These are phyloP conservation scores for Sciaenops ocellatus DNA, from an alignment of 2,797 vertebrate species.

Conservation along the genomic window DNA sequence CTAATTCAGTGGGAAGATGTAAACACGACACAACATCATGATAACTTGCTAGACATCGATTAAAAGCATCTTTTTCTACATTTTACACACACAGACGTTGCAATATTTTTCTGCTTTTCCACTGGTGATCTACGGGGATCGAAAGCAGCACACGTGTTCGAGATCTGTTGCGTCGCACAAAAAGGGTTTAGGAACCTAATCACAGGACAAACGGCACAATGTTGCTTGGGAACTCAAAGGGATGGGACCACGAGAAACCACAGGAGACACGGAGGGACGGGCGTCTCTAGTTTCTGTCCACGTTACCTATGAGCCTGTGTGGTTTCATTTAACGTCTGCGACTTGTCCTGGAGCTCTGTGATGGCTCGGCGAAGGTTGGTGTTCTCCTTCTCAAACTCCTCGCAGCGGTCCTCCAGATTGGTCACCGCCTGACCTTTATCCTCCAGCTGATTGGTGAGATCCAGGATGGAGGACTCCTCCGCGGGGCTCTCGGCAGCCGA, in stretches of 20 bases:
- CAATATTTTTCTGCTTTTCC: not conserved
- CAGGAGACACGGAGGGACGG: constrained; percentile 35
- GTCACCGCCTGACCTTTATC: constrained; percentile 26
- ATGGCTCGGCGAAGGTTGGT: constrained; percentile 70
- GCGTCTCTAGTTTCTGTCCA: constrained; percentile 47
- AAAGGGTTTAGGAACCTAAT: constrained; percentile 17
- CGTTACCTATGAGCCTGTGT: constrained; percentile 84
- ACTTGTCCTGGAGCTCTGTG: constrained; percentile 76
- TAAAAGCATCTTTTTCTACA: constrained; percentile 3
- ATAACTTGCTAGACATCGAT: not conserved
- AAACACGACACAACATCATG: not conserved
- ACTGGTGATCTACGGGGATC: constrained; percentile 39
- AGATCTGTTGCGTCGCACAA: not conserved
- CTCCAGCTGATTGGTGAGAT: constrained; percentile 42
- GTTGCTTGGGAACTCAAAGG: constrained; percentile 23
- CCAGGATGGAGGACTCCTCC: constrained; percentile 42
- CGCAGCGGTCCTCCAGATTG: constrained; percentile 68
- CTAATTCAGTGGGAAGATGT: not conserved
- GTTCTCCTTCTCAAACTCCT: constrained; percentile 78
- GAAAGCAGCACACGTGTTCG: constrained; percentile 31
- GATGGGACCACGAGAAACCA: constrained; percentile 28
- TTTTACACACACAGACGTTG: constrained; percentile 7
- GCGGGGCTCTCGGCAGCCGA: constrained; percentile 23
- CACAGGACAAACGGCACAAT: constrained; percentile 12
- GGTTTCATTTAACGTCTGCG: constrained; percentile 62